A percentile compares a stretch with the other conserved stretches of the same genome.
These are phyloP conservation scores for Xestia xanthographa DNA, from an alignment of 2,888 invertebrate genomes.

Conservation along the genomic window DNA sequence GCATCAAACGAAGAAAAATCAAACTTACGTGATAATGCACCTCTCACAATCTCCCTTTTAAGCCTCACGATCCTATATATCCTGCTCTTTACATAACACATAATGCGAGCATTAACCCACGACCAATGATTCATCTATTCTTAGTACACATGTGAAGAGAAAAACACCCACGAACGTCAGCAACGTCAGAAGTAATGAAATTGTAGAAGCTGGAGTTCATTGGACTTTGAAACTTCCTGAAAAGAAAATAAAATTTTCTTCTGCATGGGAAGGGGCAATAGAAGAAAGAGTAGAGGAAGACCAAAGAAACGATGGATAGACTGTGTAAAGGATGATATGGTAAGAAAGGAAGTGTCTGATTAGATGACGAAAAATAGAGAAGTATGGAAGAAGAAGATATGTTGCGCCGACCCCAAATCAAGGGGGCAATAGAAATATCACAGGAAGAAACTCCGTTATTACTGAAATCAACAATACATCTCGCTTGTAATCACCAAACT, in stretches of 20 bases:
- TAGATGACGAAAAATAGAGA: too few relatives aligned
- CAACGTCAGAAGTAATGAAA: slow-evolving; percentile 20
- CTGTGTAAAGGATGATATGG: too few relatives aligned
- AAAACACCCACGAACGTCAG: slow-evolving; percentile 30
- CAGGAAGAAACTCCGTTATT: not conserved
- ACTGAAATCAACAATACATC: not conserved
- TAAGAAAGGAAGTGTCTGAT: too few relatives aligned
- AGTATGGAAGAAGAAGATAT: too few relatives aligned
- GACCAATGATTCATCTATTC: slow-evolving; percentile 47
- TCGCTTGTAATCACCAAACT: not conserved
- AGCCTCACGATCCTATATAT: slow-evolving; percentile 30
- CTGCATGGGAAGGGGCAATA: too few relatives aligned
- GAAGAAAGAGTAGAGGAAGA: too few relatives aligned
- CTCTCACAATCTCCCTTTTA: slow-evolving; percentile 17
- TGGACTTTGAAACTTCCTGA: slow-evolving; percentile 27
- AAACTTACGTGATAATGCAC: slow-evolving; percentile 11
- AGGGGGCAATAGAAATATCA: too few relatives aligned
- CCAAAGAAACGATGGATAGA: too few relatives aligned
- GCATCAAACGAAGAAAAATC: not conserved
- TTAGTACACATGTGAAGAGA: slow-evolving; percentile 31
- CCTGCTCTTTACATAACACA: slow-evolving; percentile 19
- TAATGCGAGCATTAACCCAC: slow-evolving; percentile 46
- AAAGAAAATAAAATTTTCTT: slow-evolving; percentile 17
- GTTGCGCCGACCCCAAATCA: too few relatives aligned
- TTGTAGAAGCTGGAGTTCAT: slow-evolving; percentile 13